Conservation (phyloP, 2,797 vertebrate genomes). For the Pseudochromis fuscus region DNA sequence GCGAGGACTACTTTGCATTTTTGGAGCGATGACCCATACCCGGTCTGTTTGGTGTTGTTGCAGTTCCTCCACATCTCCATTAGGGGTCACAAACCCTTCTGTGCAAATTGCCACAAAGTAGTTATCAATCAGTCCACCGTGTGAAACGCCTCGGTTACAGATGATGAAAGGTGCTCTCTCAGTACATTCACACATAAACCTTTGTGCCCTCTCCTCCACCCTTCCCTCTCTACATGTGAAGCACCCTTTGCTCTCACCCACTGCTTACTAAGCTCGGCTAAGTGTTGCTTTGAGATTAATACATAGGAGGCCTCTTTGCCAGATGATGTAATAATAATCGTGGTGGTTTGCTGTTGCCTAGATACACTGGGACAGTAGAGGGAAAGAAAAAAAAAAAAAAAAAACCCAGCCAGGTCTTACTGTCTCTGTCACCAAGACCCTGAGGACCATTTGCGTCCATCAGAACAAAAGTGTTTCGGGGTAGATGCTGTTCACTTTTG, state of each 20-base stretch:
- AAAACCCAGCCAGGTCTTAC: slow-evolving; percentile 58
- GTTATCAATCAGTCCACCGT: not conserved
- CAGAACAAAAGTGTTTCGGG: slow-evolving; percentile 7
- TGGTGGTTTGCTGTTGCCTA: slow-evolving; percentile 77
- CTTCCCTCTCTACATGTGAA: slow-evolving; percentile 49
- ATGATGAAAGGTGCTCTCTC: not conserved
- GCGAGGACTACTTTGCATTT: not conserved
- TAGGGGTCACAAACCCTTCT: slow-evolving; percentile 9
- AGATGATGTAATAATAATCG: slow-evolving; percentile 80
- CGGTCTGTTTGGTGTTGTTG: slow-evolving; percentile 1
- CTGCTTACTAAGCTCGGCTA: slow-evolving; percentile 60
- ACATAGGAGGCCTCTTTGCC: slow-evolving; percentile 68
- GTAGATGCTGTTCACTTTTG: not conserved
- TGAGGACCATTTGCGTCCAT: slow-evolving; percentile 45
- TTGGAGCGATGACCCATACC: not conserved
- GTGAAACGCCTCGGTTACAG: slow-evolving; percentile 19
- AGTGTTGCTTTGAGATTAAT: slow-evolving; percentile 76
- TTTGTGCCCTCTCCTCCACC: slow-evolving; percentile 21
- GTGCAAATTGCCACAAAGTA: not conserved
- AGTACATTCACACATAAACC: slow-evolving; percentile 4
- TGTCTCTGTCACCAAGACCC: slow-evolving; percentile 59
- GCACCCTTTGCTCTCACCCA: slow-evolving; percentile 59
- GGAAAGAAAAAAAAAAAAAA: too few species aligned
- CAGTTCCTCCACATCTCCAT: slow-evolving; percentile 12
- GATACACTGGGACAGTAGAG: slow-evolving; percentile 66